These are phyloP conservation scores for Petrophora chlorosata DNA, from an alignment of 2,888 invertebrate species.

Conservation along the genomic window DNA sequence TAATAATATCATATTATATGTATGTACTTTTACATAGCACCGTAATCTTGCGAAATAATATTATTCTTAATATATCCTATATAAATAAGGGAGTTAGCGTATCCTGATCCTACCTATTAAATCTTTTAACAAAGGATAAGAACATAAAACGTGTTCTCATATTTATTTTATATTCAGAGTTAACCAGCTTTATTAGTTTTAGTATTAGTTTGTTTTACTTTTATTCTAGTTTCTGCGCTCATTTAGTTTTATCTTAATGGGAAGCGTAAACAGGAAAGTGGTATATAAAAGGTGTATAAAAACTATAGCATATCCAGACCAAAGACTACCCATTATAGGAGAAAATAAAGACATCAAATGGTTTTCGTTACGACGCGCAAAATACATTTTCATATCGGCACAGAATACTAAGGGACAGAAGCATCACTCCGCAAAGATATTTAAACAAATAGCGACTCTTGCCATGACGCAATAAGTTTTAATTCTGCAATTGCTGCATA, in stretches of 20 bases:
- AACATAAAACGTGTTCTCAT: too few species aligned
- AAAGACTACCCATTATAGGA: not conserved
- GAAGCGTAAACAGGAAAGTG: not conserved
- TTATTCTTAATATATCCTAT: too few species aligned
- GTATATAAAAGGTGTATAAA: not conserved
- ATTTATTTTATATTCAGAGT: not conserved
- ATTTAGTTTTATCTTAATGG: conserved; percentile 5
- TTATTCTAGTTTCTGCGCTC: not conserved
- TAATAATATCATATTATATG: not conserved
- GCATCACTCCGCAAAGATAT: too few species aligned
- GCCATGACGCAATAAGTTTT: too few species aligned
- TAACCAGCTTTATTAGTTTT: not conserved
- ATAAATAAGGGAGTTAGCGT: too few species aligned
- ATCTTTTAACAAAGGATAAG: too few species aligned
- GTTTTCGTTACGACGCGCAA: not conserved
- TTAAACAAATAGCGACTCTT: too few species aligned
- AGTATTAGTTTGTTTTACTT: not conserved
- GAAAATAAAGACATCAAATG: not conserved
- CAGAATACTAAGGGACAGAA: too few species aligned
- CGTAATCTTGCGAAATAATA: too few species aligned
- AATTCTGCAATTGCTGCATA: too few species aligned
- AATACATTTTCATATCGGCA: not conserved
- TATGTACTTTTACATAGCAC: not conserved
- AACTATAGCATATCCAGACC: not conserved
- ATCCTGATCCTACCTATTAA: too few species aligned